phyloP scores from a whole-genome alignment of 1,140 invertebrate genomes.

The Leptopilina clavipes region DNA sequence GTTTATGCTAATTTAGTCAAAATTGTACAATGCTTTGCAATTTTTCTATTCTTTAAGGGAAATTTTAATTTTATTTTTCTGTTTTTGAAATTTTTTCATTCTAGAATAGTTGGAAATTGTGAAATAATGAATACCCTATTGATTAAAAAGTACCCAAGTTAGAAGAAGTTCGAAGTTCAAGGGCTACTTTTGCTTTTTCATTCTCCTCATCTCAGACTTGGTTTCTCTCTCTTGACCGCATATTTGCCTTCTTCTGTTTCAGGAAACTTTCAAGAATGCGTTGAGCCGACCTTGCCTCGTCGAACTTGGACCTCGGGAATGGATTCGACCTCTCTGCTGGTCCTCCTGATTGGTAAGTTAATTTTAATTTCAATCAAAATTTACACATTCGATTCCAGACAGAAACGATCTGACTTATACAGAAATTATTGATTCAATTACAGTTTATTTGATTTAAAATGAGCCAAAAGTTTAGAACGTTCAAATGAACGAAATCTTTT shows the following conservation, averaged over 20 bases:
- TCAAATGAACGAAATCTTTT: no score
- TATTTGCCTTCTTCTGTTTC: constrained; percentile 55
- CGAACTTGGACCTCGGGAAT: constrained; percentile 64
- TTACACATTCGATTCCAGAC: no score
- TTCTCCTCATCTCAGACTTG: constrained; percentile 36
- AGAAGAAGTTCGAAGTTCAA: constrained; percentile 26
- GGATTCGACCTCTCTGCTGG: constrained; percentile 66
- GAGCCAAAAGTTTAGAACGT: no score
- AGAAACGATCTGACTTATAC: no score
- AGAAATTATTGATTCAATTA: no score
- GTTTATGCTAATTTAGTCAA: no score
- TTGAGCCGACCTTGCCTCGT: constrained; percentile 61
- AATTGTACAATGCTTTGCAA: no score
- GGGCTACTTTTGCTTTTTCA: not conserved
- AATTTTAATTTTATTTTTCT: no score
- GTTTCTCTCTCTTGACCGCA: constrained; percentile 43
- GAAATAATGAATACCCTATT: not conserved
- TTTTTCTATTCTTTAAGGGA: no score
- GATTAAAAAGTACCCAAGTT: not conserved
- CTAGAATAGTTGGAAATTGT: no score
- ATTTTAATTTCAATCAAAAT: constrained; percentile 38
- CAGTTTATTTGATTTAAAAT: no score
- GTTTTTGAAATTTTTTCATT: no score
- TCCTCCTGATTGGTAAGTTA: constrained; percentile 68
- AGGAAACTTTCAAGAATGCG: constrained; percentile 70